A percentile compares a stretch with the other conserved stretches of the same genome.
Evolutionary conservation across 1,140 invertebrate species (phyloP).

Genomic region (Spodoptera litura): DNA sequence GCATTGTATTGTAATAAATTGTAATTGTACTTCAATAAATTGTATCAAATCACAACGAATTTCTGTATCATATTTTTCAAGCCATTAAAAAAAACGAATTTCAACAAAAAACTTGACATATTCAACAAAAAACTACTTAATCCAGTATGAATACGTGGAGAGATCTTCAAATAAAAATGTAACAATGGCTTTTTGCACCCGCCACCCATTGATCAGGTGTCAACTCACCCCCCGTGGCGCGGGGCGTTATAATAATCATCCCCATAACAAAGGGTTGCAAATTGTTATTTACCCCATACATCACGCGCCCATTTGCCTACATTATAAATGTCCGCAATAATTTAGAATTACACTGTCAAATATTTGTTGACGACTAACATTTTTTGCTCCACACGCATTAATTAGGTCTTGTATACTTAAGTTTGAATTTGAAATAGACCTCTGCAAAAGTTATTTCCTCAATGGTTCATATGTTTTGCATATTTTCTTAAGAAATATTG

Average conservation of each 20-base stretch:
- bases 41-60: too few species aligned
- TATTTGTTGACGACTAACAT: slow-evolving; percentile 2
- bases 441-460: too few species aligned
- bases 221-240: slow-evolving; percentile 56
- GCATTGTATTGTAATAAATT: too few species aligned
- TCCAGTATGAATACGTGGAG: not conserved
- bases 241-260: slow-evolving; percentile 70
- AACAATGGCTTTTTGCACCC: slow-evolving; percentile 42
- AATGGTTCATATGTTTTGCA: too few species aligned
- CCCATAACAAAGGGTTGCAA: slow-evolving; percentile 79
- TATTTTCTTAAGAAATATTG: too few species aligned
- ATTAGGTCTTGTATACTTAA: not conserved
- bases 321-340: slow-evolving; percentile 78
- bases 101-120: not conserved
- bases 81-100: not conserved
- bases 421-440: too few species aligned
- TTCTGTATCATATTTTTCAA: too few species aligned
- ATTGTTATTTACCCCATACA: slow-evolving; percentile 82
- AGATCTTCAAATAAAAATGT: slow-evolving; percentile 39
- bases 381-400: not conserved
- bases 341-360: slow-evolving; percentile 79
- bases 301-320: slow-evolving; percentile 70
- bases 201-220: slow-evolving; percentile 73
- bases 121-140: not conserved
- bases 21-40: too few species aligned